These are phyloP conservation scores for Noctua fimbriata DNA, from an alignment of 2,888 invertebrate species.

Conservation along the genomic window DNA sequence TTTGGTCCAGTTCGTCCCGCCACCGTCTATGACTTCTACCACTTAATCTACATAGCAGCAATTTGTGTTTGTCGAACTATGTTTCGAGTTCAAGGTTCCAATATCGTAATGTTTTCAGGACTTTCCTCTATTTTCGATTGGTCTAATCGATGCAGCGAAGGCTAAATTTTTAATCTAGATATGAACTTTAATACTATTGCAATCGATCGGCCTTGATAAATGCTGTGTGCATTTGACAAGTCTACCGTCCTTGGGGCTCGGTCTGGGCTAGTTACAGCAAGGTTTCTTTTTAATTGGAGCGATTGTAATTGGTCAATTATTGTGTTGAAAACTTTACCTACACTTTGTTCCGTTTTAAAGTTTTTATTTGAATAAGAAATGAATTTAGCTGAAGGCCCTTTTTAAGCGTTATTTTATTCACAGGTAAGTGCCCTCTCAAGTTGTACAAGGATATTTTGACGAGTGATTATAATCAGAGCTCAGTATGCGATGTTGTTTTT, in stretches of 20 bases:
- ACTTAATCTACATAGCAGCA: not conserved
- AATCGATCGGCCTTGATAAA: conserved; percentile 30
- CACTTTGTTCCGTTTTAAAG: not conserved
- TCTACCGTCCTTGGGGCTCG: not conserved
- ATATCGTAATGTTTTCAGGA: not conserved
- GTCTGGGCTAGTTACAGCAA: conserved; percentile 5
- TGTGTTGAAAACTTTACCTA: not conserved
- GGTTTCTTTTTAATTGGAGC: not conserved
- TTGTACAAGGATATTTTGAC: not conserved
- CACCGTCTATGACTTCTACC: not conserved
- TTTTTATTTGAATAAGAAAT: not conserved
- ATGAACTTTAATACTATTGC: conserved; percentile 26
- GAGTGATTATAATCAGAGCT: not conserved
- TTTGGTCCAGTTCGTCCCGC: not conserved
- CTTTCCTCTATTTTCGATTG: not conserved
- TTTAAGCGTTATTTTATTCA: not conserved
- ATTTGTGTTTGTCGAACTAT: not conserved
- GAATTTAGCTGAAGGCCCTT: not conserved
- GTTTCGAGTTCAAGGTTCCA: not conserved
- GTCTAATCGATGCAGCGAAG: conserved; percentile 11
- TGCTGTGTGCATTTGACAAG: conserved; percentile 24
- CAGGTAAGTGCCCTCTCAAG: not conserved
- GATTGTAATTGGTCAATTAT: not conserved
- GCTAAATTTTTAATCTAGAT: conserved; percentile 27
- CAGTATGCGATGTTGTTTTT: not conserved